These are phyloP conservation scores for Cheumatopsyche charites DNA, from an alignment of 1,140 invertebrate genomes.

Conservation along the genomic window DNA sequence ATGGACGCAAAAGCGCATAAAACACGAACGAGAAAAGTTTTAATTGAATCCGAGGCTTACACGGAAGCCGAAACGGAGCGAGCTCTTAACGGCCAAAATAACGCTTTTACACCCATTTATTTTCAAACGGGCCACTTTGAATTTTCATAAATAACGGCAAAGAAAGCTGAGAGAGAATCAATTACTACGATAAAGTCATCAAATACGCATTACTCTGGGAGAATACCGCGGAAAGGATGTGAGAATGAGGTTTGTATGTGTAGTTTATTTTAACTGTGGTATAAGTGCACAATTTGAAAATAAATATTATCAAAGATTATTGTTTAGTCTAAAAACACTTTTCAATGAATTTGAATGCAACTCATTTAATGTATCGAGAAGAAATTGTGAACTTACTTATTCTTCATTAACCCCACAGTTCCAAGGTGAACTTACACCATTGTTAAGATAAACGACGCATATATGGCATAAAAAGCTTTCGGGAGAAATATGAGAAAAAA, in stretches of 20 bases:
- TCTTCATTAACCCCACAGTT: no score
- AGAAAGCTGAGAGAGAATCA: no score
- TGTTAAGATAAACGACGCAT: no score
- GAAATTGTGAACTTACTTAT: not conserved
- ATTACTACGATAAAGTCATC: not conserved
- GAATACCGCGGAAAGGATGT: no score
- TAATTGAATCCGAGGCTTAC: slow-evolving; percentile 22
- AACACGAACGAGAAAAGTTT: slow-evolving; percentile 10
- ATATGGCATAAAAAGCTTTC: no score
- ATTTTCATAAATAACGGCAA: slow-evolving; percentile 9
- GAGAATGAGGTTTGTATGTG: no score
- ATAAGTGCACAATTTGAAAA: no score
- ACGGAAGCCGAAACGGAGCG: slow-evolving; percentile 15
- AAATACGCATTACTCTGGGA: not conserved
- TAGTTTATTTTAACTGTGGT: no score
- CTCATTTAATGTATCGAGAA: not conserved
- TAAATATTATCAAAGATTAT: no score
- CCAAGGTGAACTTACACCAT: no score
- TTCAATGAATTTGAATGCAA: not conserved
- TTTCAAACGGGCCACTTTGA: not conserved
- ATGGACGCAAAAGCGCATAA: not conserved
- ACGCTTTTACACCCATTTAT: not conserved
- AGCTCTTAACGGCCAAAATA: slow-evolving; percentile 21
- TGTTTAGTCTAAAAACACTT: not conserved
- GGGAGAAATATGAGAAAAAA: slow-evolving; percentile 16